Evolutionary conservation across 2,113 vertebrate species (phyloP).

Genomic region (Jacana jacana): DNA sequence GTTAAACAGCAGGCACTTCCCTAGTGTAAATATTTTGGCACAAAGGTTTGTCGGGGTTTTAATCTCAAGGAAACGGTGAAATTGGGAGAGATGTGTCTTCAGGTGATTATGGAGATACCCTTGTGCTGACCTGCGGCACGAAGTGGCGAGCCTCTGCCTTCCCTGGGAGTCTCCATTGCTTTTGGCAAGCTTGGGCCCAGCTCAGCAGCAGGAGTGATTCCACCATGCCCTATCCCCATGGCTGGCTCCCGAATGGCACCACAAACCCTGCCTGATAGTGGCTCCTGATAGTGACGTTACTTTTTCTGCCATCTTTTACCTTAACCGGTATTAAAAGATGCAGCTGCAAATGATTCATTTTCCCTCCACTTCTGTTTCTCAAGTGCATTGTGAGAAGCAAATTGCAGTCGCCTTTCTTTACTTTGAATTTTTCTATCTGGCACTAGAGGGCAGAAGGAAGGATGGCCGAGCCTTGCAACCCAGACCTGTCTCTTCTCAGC

Average conservation of each 20-base stretch:
- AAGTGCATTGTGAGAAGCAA: neutral
- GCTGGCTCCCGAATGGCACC: neutral
- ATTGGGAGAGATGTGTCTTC: neutral
- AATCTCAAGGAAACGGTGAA: neutral
- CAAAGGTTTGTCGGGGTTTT: neutral
- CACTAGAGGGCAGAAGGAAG: conserved; percentile 52
- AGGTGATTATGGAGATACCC: rapidly evolving
- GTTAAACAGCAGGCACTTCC: conserved; percentile 1
- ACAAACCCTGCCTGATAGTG: neutral
- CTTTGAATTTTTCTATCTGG: neutral
- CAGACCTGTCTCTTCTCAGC: neutral
- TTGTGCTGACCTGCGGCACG: rapidly evolving
- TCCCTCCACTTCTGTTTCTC: neutral
- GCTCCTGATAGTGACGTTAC: rapidly evolving
- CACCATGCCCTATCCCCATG: rapidly evolving
- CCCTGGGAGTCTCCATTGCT: too few species aligned
- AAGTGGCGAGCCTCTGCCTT: neutral
- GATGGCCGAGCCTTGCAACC: neutral
- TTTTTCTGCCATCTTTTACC: neutral
- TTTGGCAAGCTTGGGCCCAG: too few species aligned
- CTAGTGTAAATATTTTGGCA: neutral
- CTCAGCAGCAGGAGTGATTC: neutral
- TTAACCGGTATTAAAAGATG: rapidly evolving
- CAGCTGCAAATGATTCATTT: neutral
- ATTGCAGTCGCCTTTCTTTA: neutral